Conservation (phyloP, 2,888 invertebrate genomes). For the Venustoraphidia nigricollis region DNA sequence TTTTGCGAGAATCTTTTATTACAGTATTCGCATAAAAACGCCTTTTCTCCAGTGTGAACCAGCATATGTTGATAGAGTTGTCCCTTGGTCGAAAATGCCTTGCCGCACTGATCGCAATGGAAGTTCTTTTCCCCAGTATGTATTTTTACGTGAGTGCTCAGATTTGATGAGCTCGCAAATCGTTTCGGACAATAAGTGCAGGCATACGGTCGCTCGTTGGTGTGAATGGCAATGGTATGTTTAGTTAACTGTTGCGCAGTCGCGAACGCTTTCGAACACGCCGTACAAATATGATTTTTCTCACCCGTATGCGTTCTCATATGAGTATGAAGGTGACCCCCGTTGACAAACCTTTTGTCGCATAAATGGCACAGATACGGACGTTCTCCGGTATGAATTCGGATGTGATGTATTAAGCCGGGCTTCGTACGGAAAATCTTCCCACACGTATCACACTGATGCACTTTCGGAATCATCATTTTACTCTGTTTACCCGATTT, state of each 20-base stretch:
- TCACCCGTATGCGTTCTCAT: slow-evolving; percentile 30
- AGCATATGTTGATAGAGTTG: slow-evolving; percentile 27
- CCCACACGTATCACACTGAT: slow-evolving; percentile 28
- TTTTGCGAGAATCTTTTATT: slow-evolving; percentile 28
- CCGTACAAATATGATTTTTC: slow-evolving; percentile 27
- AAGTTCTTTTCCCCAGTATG: slow-evolving; percentile 30
- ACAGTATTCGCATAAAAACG: slow-evolving; percentile 27
- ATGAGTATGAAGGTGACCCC: slow-evolving; percentile 28
- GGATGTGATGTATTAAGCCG: slow-evolving; percentile 26
- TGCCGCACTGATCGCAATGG: slow-evolving; percentile 28
- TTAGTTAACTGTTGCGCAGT: slow-evolving; percentile 29
- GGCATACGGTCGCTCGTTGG: slow-evolving; percentile 26
- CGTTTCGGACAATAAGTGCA: slow-evolving; percentile 27
- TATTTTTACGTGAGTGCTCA: slow-evolving; percentile 26
- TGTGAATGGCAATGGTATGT: slow-evolving; percentile 26
- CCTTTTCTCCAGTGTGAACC: slow-evolving; percentile 28
- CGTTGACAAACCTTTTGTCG: slow-evolving; percentile 27
- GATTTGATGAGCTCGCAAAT: slow-evolving; percentile 28
- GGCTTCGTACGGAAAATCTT: slow-evolving; percentile 27
- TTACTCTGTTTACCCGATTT: too few species aligned
- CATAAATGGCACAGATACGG: slow-evolving; percentile 28
- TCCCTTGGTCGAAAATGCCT: slow-evolving; percentile 28
- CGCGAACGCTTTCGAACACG: slow-evolving; percentile 27
- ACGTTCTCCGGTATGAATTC: slow-evolving; percentile 28
- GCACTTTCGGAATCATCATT: slow-evolving; percentile 15